A percentile compares a stretch with the other conserved stretches of the same genome.
These are phyloP conservation scores for Muscicapa adusta DNA, from an alignment of 2,113 vertebrate genomes.

Conservation along the genomic window DNA sequence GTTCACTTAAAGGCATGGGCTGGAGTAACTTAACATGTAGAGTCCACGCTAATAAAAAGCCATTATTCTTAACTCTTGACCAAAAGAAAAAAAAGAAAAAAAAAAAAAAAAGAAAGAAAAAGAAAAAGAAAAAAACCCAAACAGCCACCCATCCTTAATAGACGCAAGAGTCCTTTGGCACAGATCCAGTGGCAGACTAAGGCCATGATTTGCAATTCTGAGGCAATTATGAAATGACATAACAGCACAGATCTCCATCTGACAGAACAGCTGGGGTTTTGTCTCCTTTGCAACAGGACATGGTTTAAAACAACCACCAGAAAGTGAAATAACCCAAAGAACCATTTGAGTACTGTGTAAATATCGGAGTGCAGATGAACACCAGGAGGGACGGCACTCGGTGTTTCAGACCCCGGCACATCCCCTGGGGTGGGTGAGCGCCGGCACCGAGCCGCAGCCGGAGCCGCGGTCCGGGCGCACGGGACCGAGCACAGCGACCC, in stretches of 20 bases:
- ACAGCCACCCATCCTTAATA: neutral
- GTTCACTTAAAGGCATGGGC: neutral
- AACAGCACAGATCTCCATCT: slow-evolving; percentile 15
- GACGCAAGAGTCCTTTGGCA: slow-evolving; percentile 10
- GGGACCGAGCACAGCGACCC: neutral
- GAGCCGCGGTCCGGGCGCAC: neutral
- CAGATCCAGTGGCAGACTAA: neutral
- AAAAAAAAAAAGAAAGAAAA: neutral
- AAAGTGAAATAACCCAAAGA: neutral
- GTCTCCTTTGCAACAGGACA: neutral
- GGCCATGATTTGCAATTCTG: slow-evolving; percentile 23
- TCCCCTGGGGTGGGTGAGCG: neutral
- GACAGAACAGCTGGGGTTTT: neutral
- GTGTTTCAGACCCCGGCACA: neutral
- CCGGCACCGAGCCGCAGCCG: neutral
- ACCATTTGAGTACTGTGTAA: neutral
- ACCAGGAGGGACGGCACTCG: neutral
- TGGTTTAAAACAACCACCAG: neutral
- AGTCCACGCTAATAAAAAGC: neutral
- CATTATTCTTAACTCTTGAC: neutral
- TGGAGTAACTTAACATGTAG: neutral
- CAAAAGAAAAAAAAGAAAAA: neutral
- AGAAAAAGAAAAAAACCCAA: accelerated
- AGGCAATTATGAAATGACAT: slow-evolving; percentile 47
- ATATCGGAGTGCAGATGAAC: neutral